Percentiles rank a stretch among this genome's conserved stretches.
These are phyloP conservation scores for Sylvia atricapilla DNA, from an alignment of 2,113 vertebrate species.

Conservation along the genomic window DNA sequence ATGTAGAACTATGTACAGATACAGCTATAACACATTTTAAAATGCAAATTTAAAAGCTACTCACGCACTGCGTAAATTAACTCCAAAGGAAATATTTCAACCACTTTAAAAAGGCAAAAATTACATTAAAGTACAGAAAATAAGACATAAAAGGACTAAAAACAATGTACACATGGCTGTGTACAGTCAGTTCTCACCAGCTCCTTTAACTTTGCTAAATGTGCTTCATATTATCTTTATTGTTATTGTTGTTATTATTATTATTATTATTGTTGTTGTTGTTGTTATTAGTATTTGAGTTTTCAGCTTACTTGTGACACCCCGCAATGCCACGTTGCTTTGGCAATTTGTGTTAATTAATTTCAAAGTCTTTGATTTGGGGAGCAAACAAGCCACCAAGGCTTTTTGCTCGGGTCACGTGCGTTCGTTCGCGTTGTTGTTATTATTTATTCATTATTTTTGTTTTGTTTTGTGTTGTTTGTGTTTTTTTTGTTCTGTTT, in stretches of 20 bases:
- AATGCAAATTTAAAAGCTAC: not conserved
- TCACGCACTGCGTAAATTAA: not conserved
- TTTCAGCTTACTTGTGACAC: not conserved
- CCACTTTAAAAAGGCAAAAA: not conserved
- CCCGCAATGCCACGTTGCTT: conserved; percentile 18
- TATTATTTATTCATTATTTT: conserved; percentile 46
- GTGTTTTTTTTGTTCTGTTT: not conserved
- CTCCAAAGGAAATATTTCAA: not conserved
- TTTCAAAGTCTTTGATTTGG: conserved; percentile 18
- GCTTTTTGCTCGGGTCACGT: conserved; percentile 6
- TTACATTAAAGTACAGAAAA: not conserved
- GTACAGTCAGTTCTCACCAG: not conserved
- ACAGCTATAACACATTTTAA: not conserved
- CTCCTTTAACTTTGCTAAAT: not conserved
- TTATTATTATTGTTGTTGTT: not conserved
- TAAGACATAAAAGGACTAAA: not conserved
- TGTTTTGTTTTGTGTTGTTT: not conserved
- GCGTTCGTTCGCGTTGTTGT: not conserved
- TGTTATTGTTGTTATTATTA: not conserved
- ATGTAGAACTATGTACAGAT: no score
- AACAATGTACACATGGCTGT: not conserved
- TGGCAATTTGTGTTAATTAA: conserved; percentile 10
- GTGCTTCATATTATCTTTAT: not conserved
- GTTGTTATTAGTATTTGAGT: conserved; percentile 5
- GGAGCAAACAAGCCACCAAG: not conserved